phyloP scores from a whole-genome alignment of 2,797 vertebrate genomes.

The Crotalus adamanteus region DNA sequence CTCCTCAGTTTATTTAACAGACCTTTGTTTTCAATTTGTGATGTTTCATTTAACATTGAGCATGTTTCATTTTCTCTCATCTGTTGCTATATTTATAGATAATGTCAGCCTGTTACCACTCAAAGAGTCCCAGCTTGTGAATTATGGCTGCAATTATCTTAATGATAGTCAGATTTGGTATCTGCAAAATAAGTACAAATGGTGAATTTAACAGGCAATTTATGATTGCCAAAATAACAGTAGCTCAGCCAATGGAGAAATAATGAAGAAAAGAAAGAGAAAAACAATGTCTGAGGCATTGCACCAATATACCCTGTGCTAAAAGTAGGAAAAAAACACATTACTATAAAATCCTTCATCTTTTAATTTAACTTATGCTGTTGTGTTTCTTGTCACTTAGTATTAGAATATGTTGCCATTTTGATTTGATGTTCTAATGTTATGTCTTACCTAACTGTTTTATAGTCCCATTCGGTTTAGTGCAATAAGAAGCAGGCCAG shows the following conservation, averaged over 20 bases:
- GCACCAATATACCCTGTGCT: neutral
- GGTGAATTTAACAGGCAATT: neutral
- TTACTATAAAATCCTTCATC: neutral
- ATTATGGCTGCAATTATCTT: rapidly evolving
- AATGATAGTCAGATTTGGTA: neutral
- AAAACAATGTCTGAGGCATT: neutral
- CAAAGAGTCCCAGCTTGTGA: neutral
- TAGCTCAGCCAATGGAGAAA: neutral
- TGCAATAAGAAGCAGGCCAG: neutral
- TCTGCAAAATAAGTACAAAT: neutral
- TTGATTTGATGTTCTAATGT: neutral
- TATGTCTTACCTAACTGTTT: neutral
- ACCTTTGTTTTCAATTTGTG: conserved; percentile 8
- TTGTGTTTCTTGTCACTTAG: neutral
- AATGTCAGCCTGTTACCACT: conserved; percentile 1
- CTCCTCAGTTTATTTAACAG: conserved; percentile 1
- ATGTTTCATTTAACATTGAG: conserved; percentile 22
- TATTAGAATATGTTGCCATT: neutral
- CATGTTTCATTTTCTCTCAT: conserved; percentile 3
- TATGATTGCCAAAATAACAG: neutral
- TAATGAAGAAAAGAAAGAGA: conserved; percentile 13
- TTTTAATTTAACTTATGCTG: neutral
- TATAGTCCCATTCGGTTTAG: neutral
- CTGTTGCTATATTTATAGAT: neutral
- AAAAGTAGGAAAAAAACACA: neutral